Base-by-base conservation (phyloP, 2,888 invertebrate genomes). In the Dasysyrphus tricinctus region DNA sequence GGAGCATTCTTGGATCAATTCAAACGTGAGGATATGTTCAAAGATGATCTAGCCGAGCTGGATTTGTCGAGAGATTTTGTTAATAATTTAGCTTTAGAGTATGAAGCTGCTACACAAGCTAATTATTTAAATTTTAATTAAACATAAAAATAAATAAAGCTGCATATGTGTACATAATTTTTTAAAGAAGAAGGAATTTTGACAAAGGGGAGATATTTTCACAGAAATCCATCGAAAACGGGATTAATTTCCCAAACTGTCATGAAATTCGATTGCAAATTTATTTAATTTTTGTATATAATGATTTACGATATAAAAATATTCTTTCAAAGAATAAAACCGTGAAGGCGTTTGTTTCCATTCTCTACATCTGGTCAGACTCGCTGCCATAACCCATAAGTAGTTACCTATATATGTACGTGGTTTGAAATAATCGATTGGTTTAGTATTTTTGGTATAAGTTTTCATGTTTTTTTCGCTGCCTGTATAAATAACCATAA, bases 1-100 rank as follows among this genome's bases (percentile, higher is more conserved):
- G 98, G 98, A 91, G 99, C 99, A 0, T 99, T 99, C 93, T 93
- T 99, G 90, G 99, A 99, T 90, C 98, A 99, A 93, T 99, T 99
- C 93, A 95, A 97, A 56, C 98, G 98, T 91, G 98, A 99, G 92
- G 96, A 96, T 78, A 98, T 99, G 95, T 99, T 99, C 93, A 95
- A 96, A 90, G 97, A 98, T 81, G 97, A 97, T 92, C 93, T 98
- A 69, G 96, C 96, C 88, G 98, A 99, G 93, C 94, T 99, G 92
- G 98, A 98, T 93, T 95, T 96, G 88, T 98, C 99, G 1, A 94
- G 98, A 75, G 96, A 97, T 90, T 97, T 97, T 11, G 97, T 99
- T 0, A 97, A 98, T 92, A 97, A 97, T 91, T 94, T 99, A 16
- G 97, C 99, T 3, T 97, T 97, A 90, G 99, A 99, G 93, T 99